Evolutionary conservation across 2,888 invertebrate genomes (phyloP), one percentile per base, ranked within the genome.

Genomic region (Cephus runcator): DNA sequence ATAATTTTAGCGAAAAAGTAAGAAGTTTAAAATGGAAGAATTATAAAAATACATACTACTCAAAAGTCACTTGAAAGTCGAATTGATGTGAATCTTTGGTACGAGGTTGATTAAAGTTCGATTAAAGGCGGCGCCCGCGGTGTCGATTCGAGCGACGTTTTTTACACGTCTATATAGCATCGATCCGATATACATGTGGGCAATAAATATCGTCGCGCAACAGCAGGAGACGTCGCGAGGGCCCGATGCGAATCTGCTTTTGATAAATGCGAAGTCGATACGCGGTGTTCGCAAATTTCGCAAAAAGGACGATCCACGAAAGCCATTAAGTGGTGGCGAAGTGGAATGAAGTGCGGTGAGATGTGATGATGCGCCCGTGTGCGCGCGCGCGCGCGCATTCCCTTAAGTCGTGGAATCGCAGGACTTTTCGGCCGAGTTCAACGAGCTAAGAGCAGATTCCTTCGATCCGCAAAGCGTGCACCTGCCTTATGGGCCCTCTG

Each of bases 401-500:
- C 56, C 6, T 56, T 56, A 56, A 56, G 56, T 56, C 56, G 9
- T 56, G 23, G 56, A 56, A 56, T 56, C 56, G 56, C 56, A 56
- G 9, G 56, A 56, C 56, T 56, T 56, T 56, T 23, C 79, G 77
- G 77, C 12, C 34, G 71, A 74, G 77, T 68, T 15, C 76, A 33
- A 56, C 69, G 69, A 77, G 74, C 77, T 69, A 35, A 77, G 73
- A 74, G 75, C 4, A 74, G 79, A 76, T 71, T 56, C 74, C 76
- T 35, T 77, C 73, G 69, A 56, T 69, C 71, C 71, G 36, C 69
- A 33, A 36, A 68, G 33, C 23, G 23, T 71, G 76, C 81, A 81
- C 80, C 81, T 81, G 81, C 81, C 81, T 68, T 73, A 75, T 68
- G 80, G 76, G 69, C 77, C 69, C 79, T 71, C 77, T 68, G 76